phyloP scores from a whole-genome alignment of 1,140 invertebrate species.

The Diprion similis region DNA sequence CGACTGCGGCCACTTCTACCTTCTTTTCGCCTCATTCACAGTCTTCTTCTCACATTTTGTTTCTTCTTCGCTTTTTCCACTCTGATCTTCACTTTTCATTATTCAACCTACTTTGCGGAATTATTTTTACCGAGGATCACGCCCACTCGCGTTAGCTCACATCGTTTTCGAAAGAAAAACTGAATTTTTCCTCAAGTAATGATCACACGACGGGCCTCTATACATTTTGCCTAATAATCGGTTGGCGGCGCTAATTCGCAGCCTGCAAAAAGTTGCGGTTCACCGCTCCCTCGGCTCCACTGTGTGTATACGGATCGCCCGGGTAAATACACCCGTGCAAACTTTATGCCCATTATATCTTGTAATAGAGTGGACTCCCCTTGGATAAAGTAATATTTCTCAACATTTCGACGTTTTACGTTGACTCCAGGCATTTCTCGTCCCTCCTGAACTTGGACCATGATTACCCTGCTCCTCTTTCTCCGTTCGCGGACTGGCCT shows the following conservation, averaged over 20 bases:
- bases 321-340: slow-evolving; percentile 7
- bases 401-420: not conserved
- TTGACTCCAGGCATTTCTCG: not conserved
- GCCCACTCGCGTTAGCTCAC: not conserved
- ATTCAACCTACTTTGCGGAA: too few relatives aligned
- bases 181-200: not conserved
- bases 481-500: too few relatives aligned
- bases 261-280: not conserved
- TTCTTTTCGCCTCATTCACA: too few relatives aligned
- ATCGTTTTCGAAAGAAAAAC: not conserved
- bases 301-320: not conserved
- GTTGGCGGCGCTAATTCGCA: slow-evolving; percentile 4
- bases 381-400: not conserved
- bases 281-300: not conserved
- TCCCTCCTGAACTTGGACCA: too few relatives aligned
- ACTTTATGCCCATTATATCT: not conserved
- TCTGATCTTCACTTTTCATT: too few relatives aligned
- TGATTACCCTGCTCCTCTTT: too few relatives aligned
- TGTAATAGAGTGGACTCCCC: not conserved
- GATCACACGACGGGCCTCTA: not conserved
- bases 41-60: too few relatives aligned
- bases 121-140: too few relatives aligned
- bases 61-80: too few relatives aligned
- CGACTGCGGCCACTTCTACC: too few relatives aligned
- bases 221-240: not conserved